phyloP scores from a whole-genome alignment of 2,888 invertebrate species.

The Plagiodera versicolora region DNA sequence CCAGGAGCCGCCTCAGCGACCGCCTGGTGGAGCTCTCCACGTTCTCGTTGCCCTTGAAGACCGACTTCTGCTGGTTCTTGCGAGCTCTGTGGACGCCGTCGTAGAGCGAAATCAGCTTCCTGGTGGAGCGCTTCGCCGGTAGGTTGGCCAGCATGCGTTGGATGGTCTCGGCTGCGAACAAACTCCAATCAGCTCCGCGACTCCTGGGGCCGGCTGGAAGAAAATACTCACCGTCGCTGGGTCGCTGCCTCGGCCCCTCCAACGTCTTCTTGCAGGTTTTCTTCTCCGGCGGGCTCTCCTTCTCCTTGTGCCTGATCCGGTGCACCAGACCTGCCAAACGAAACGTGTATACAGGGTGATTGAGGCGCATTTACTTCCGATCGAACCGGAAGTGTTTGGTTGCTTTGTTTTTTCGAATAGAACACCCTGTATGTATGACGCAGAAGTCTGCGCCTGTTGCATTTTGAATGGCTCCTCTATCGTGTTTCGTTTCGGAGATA shows the following conservation, averaged over 20 bases:
- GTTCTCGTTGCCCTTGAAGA: conserved; percentile 20
- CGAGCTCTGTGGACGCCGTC: conserved; percentile 48
- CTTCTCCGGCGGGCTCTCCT: conserved; percentile 50
- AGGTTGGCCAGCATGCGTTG: conserved; percentile 85
- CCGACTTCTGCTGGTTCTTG: conserved; percentile 31
- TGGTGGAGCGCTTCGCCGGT: conserved; percentile 75
- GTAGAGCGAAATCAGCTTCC: conserved; percentile 61
- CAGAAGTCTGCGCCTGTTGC: no score
- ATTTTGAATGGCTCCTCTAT: no score
- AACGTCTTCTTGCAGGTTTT: conserved; percentile 49
- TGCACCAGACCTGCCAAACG: conserved; percentile 41
- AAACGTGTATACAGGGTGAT: background rate
- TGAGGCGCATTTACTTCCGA: no score
- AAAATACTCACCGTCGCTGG: conserved; percentile 52
- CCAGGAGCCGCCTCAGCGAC: no score
- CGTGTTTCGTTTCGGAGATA: no score
- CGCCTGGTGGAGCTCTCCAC: conserved; percentile 32
- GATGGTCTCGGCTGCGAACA: conserved; percentile 79
- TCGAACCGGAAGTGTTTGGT: no score
- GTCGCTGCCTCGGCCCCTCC: conserved; percentile 51
- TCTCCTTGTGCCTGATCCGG: conserved; percentile 41
- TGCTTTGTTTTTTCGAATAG: no score
- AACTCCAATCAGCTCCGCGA: no score
- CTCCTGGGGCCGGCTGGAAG: no score
- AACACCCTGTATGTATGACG: no score